A percentile compares a stretch with the other conserved stretches of the same genome.
Evolutionary conservation across 2,888 invertebrate species (phyloP).

Genomic region (Ephialtes manifestator): DNA sequence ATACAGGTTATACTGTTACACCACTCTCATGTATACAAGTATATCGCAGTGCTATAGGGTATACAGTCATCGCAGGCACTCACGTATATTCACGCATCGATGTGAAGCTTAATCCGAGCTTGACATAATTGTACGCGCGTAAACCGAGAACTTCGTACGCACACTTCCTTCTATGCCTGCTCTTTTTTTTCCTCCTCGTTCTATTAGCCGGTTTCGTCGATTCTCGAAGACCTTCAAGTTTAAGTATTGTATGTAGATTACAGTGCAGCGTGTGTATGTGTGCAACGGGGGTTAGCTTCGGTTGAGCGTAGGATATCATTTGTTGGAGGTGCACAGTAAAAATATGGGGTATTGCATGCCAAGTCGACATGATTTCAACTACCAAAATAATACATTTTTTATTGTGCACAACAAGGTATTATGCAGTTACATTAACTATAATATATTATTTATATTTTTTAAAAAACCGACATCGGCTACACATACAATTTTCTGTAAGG

Average conservation of each 20-base stretch:
- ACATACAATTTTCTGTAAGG: no score
- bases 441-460: no score
- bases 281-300: not conserved
- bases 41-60: not conserved
- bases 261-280: conserved; percentile 1
- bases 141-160: conserved; percentile 57
- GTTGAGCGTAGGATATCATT: conserved; percentile 3
- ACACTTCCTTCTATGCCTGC: conserved; percentile 16
- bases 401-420: no score
- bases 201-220: conserved; percentile 56
- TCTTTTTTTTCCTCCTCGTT: not conserved
- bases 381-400: no score
- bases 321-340: not conserved
- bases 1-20: conserved; percentile 63
- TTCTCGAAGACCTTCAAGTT: conserved; percentile 69
- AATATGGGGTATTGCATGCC: not conserved
- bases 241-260: conserved; percentile 15
- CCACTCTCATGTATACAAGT: conserved; percentile 4
- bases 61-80: not conserved
- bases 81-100: conserved; percentile 31
- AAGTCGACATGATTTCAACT: no score
- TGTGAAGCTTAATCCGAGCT: conserved; percentile 64
- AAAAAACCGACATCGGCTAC: no score
- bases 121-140: conserved; percentile 64
- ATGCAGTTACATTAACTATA: no score